Base-by-base conservation (phyloP, 2,888 invertebrate species). In the Sarcophaga variegata region DNA sequence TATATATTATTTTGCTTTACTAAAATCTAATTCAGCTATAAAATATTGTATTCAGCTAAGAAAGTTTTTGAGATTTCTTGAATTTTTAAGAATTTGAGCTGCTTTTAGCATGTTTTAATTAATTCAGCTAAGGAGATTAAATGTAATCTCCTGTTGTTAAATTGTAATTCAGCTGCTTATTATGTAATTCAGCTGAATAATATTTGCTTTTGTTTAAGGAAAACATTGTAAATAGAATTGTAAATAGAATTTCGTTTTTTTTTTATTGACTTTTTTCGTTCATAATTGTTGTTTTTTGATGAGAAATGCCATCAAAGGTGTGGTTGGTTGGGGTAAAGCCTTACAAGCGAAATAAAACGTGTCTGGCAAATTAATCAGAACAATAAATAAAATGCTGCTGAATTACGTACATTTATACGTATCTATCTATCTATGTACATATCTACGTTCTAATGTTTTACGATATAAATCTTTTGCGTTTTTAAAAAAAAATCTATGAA, bases 351-450 rank as follows among this genome's bases (percentile, higher is more conserved):
- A 37, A 10, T 37, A 10, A 37, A 76, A 81, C 76, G 63, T 76
- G 82, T 72, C 45, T 66, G 25, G 60, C 45, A 78, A 77, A 47
- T 66, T 82, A 77, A 71, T 82, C 66, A 77, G 63, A 59, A 6
- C 45, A 62, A 74, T 69, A 20, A 20, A 80, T 66, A 45, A 66
- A 72, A 80, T 49, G n/a, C 37, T 37, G 10, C 37, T 37, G 37
- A 37, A 37, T 66, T 37, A 37, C 37, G 17, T 45, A 22, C 8
- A 37, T 37, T 37, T 37, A 37, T 37, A 37, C 6, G 37, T 37
- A 37, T 37, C 37, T 37, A 37, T 37, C 6, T 37, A 37, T 37
- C 1, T 37, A 37, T 10, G 2, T 37, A 37, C 8, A 8, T 37
- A 37, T 10, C 2, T 37, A 37, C 10, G 37, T 10, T 37, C 37